Evolutionary conservation across 2,113 vertebrate genomes (phyloP), one percentile per base, ranked within the genome.

Genomic region (Micronycteris hirsuta): DNA sequence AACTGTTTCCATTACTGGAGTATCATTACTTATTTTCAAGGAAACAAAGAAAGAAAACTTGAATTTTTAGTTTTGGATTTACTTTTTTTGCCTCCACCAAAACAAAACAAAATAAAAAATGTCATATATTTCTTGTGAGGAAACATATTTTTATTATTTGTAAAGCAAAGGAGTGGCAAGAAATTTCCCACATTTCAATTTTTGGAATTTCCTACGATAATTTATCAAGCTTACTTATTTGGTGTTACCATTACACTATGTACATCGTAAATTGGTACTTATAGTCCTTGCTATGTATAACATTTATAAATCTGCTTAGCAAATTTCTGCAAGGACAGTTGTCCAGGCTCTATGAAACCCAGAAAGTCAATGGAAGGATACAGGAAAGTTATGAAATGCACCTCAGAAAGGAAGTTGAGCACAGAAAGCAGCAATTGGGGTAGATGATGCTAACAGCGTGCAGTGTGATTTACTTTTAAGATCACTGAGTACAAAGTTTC

Each of bases 1-100:
- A 93, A 85, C 54, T 89, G 31, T 91, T 96, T 97, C 81, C 70
- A 47, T 91, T 91, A 93, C 77, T 89, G 68, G 83, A 41, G 41
- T 84, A 82, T 93, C 58, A 68, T 41, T 96, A 77, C 93, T 91
- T 96, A 82, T 78, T 93, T 74, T 49, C 17, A 19, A 86, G 45
- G 43, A 94, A 93, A 91, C 81, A 92, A 54, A 80, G 36, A 90
- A 76, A 52, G 36, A 90, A 73, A 80, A 49, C n/a, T 43, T 6
- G 63, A 12, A 67, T 52, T 88, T 68, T 93, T 19, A 83, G 13
- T 67, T 95, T n/a, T 88, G 38, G 31, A 73, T 83, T 92, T 86
- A 68, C 11, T 54, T 76, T 77, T 7, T 74, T 6, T 81, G 80
- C 36, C 26, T 5, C 26, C 7, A 80, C 36, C 13, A 85, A 92